Percentiles rank a stretch among this genome's conserved stretches.
These are phyloP conservation scores for Folsomia candida DNA, from an alignment of 2,888 invertebrate genomes.

Conservation along the genomic window DNA sequence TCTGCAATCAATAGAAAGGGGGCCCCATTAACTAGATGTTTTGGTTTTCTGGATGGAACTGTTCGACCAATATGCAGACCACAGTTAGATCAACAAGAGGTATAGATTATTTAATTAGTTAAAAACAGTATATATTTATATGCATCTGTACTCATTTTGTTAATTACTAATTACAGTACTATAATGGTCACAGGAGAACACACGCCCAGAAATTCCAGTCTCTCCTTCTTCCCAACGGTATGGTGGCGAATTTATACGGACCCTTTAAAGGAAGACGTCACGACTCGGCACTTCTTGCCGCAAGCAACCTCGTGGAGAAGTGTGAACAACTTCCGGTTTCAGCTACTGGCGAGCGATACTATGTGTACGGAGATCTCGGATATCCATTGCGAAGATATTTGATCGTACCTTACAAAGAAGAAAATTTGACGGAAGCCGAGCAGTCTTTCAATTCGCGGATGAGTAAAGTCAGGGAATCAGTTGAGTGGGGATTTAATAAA, in stretches of 20 bases:
- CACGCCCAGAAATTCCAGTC: background rate
- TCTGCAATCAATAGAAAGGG: background rate
- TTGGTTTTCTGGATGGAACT: background rate
- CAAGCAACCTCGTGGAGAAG: background rate
- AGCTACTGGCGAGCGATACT: background rate
- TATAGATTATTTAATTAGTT: too few species aligned
- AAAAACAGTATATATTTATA: too few species aligned
- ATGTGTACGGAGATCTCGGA: background rate
- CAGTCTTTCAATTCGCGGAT: background rate
- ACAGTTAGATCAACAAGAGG: background rate
- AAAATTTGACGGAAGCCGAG: background rate
- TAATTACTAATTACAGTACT: background rate
- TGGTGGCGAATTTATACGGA: background rate
- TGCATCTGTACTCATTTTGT: too few species aligned
- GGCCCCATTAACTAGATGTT: background rate
- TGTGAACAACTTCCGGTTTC: background rate
- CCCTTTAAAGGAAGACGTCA: background rate
- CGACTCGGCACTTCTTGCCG: background rate
- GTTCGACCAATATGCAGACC: background rate
- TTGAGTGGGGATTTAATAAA: background rate
- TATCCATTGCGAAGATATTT: background rate
- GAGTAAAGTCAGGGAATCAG: background rate
- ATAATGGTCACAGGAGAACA: background rate
- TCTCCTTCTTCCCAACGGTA: background rate
- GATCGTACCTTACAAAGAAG: background rate